Evolutionary conservation across 37 sponge, comb jelly and placozoan genomes (phyloP), one percentile per base, ranked within the genome.

Genomic region (Beroe forskalii): DNA sequence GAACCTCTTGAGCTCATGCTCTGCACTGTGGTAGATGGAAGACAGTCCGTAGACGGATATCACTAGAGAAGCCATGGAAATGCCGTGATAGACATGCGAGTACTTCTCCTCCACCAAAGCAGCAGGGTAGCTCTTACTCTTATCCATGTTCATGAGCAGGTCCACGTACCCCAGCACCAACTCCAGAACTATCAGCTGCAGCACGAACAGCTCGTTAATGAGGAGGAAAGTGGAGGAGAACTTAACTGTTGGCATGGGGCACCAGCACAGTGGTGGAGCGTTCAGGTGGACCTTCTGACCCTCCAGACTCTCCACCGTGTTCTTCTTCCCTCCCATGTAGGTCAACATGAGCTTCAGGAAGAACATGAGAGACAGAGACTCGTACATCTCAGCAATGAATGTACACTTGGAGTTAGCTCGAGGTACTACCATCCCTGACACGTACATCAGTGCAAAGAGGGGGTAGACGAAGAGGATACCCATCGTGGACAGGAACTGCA

Each of bases 271-370:
- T 14, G 76, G 76, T 8, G 76, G 76, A 8, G 76, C 38, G 76
- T 72, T 72, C 20, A 72, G 76, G 76, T 38, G 76, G 22, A 72
- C 76, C 8, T 37, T 72, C 38, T 32, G 38, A 23, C 76, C 76
- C 40, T 32, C 27, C 40, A 72, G 40, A 32, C 76, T 32, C 76
- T 72, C 27, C 40, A 72, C 76, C 2, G 76, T 37, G 28, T 32
- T 37, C 76, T 37, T 72, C 76, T 72, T 72, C 76, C 76, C 76
- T 32, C 76, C 76, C 76, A 72, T 72, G 76, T 72, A 72, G 40
- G 40, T 37, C 76, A 72, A 12, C 40, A 72, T 32, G 19, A 72
- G 40, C 76, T 72, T 72, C 23, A 72, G 76, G 76, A 72, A 72
- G 76, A 72, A 37, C 40, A 72, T 32, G 40, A 72, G 76, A 8